Percentiles rank a stretch among this genome's conserved stretches.
phyloP scores from a whole-genome alignment of 64 coral and sea anemone genomes.

The Actinia tenebrosa region DNA sequence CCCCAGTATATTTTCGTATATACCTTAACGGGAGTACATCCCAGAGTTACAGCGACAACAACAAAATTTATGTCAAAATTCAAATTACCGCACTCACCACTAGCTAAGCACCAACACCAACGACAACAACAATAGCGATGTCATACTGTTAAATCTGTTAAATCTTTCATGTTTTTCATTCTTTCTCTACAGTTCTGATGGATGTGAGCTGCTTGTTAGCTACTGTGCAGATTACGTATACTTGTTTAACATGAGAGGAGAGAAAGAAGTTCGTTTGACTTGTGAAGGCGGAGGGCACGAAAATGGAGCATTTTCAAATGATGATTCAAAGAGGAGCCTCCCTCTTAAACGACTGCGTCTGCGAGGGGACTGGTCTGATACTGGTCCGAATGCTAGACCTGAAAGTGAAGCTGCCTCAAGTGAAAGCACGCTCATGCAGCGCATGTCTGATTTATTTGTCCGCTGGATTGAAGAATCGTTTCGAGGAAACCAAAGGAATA shows the following conservation, averaged over 20 bases:
- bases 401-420: slow-evolving; percentile 78
- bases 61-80: no score
- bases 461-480: slow-evolving; percentile 97
- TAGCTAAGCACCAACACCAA: no score
- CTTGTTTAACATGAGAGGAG: slow-evolving; percentile 59
- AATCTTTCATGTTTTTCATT: not conserved
- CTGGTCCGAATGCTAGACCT: slow-evolving; percentile 91
- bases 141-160: not conserved
- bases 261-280: slow-evolving; percentile 5
- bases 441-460: slow-evolving; percentile 90
- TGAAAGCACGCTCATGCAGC: slow-evolving; percentile 78
- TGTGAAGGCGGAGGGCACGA: slow-evolving; percentile 10
- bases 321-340: slow-evolving; percentile 52
- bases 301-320: slow-evolving; percentile 47
- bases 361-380: slow-evolving; percentile 94
- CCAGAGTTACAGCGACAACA: no score
- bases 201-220: slow-evolving; percentile 82
- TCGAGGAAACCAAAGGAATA: slow-evolving; percentile 64
- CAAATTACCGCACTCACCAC: no score
- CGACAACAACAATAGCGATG: no score
- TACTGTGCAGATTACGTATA: slow-evolving; percentile 96
- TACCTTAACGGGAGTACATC: no score
- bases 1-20: no score
- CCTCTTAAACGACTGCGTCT: slow-evolving; percentile 83
- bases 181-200: slow-evolving; percentile 56